Evolutionary conservation across 2,797 vertebrate genomes (phyloP), one percentile per base, ranked within the genome.

Genomic region (Melanotaenia pygmaea): DNA sequence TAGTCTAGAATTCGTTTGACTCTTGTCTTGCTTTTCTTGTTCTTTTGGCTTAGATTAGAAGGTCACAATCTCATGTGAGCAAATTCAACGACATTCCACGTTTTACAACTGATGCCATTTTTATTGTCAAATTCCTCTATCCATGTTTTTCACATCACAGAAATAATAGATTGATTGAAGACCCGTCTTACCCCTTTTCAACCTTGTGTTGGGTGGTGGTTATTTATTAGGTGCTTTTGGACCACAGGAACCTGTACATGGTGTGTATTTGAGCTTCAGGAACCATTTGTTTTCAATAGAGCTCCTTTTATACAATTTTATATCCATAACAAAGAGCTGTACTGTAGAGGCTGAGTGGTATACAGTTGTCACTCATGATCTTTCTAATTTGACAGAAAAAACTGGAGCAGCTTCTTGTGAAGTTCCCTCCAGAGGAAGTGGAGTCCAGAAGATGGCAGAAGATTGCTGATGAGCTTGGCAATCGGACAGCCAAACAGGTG

Each of bases 391-490:
- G 0, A 20, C 45, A 99, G 98, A 99, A 98, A 96, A 97, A 96
- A 89, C 94, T 99, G 70, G 98, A 99, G 83, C 96, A 97, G 53
- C 94, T 99, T 73, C 97, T 99, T 51, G 74, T 99, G 51, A 99
- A 99, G 88, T 99, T 97, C 50, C 98, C 98, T 1, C 98, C 98
- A 0, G 98, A 99, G 86, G 98, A 99, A 87, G 93, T 99, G 0
- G 98, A 99, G 90, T 97, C 98, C 6, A 97, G 95, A 72, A 94
- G 98, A 65, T 99, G 98, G 98, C 98, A 99, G 94, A 99, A 99
- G 92, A 97, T 99, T 28, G 98, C 98, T 1, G 97, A 99, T 82
- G 98, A 95, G 66, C 90, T 99, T n/a, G 98, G 98, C 60, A 99
- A 99, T 64, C 94, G 98, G 79, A 99, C 98, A 3, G 96, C 98